Evolutionary conservation across 2,888 invertebrate genomes (phyloP).

Genomic region (Cerastoderma edule): DNA sequence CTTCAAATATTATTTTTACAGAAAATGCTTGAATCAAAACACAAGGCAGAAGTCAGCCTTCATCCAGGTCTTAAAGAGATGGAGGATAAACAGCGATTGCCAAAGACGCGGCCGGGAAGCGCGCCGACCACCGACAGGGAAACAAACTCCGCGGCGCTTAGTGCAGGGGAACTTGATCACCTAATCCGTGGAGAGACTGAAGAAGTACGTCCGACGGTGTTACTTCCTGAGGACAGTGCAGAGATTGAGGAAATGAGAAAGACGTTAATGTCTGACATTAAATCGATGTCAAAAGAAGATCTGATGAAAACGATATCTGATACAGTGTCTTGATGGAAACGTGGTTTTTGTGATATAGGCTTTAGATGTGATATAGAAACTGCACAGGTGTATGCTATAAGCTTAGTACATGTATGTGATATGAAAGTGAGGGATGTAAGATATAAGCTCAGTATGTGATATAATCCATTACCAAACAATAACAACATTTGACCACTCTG

Average conservation of each 20-base stretch:
- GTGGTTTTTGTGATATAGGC: not conserved
- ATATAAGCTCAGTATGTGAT: too few relatives aligned
- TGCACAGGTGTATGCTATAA: not conserved
- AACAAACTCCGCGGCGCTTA: constrained; percentile 67
- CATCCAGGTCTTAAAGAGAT: constrained; percentile 64
- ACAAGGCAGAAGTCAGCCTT: constrained; percentile 77
- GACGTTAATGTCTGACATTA: constrained; percentile 63
- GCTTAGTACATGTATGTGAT: not conserved
- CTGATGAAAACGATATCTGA: constrained; percentile 44
- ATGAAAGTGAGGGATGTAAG: not conserved
- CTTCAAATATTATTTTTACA: constrained; percentile 51
- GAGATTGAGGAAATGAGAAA: constrained; percentile 67
- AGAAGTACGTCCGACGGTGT: constrained; percentile 60
- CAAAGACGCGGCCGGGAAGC: constrained; percentile 76
- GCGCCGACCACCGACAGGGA: constrained; percentile 78
- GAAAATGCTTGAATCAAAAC: constrained; percentile 76
- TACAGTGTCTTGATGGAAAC: constrained; percentile 44
- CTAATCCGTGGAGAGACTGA: constrained; percentile 49
- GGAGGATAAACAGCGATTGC: constrained; percentile 55
- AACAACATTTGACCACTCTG: too few relatives aligned
- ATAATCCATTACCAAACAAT: too few relatives aligned
- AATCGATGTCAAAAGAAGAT: constrained; percentile 63
- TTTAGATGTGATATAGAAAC: not conserved
- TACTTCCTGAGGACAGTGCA: constrained; percentile 65
- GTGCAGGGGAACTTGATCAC: constrained; percentile 74